Conservation (phyloP, 2,113 vertebrate species). For the Otolemur garnettii region DNA sequence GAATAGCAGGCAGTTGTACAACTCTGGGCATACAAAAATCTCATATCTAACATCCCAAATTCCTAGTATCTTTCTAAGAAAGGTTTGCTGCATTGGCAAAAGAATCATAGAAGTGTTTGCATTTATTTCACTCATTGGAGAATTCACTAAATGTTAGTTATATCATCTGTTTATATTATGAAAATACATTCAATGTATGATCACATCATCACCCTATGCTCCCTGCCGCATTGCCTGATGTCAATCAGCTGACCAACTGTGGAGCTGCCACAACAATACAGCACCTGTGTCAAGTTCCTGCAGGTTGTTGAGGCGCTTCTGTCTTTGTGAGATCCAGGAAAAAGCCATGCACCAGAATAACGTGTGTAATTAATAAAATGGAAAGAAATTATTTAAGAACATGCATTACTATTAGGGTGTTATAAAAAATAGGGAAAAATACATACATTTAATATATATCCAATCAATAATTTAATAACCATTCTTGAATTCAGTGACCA, state of each 20-base stretch:
- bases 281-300: neutral
- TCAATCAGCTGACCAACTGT: neutral
- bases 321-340: neutral
- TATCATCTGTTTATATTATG: neutral
- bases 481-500: neutral
- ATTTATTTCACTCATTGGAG: neutral
- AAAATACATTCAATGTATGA: neutral
- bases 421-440: neutral
- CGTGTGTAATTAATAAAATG: neutral
- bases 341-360: neutral
- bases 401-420: neutral
- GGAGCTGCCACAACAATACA: neutral
- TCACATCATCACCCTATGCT: neutral
- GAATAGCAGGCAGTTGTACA: neutral
- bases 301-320: neutral
- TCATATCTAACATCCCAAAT: neutral
- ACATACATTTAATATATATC: neutral
- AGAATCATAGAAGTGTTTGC: neutral
- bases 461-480: neutral
- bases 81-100: neutral
- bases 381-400: neutral
- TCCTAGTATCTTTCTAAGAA: neutral
- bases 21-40: neutral
- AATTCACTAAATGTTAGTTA: neutral
- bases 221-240: neutral